A percentile compares a stretch with the other conserved stretches of the same genome.
Conservation (phyloP, 2,113 vertebrate genomes). For the Mormyrus iriodes region DNA sequence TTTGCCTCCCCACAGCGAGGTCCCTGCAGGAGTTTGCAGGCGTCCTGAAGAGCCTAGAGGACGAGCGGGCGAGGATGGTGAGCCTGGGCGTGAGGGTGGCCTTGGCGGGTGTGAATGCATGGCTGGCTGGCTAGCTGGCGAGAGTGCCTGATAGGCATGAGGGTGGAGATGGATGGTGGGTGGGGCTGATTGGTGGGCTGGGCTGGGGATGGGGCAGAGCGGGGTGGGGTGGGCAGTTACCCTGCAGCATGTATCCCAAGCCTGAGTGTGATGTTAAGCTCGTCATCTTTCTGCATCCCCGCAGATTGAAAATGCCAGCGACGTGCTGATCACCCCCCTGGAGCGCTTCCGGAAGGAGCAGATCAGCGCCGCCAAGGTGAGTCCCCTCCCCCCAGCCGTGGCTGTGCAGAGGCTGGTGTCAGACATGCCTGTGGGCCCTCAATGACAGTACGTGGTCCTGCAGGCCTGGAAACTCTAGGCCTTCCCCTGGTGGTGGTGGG, state of each 20-base stretch:
- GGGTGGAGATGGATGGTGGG: no score
- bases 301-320: slow-evolving; percentile 90
- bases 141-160: neutral
- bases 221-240: neutral
- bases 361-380: slow-evolving; percentile 91
- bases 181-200: neutral
- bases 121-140: neutral
- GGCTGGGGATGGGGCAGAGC: neutral
- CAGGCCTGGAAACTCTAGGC: neutral
- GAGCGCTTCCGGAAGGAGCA: slow-evolving; percentile 97
- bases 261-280: neutral
- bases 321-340: slow-evolving; percentile 90
- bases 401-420: neutral
- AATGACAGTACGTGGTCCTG: neutral
- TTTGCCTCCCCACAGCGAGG: slow-evolving; percentile 63
- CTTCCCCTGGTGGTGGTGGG: neutral
- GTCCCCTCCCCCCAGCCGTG: neutral
- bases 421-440: neutral
- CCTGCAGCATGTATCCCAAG: neutral
- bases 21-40: slow-evolving; percentile 95
- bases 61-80: slow-evolving; percentile 94
- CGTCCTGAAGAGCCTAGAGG: slow-evolving; percentile 91
- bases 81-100: slow-evolving; percentile 29
- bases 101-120: neutral
- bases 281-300: neutral